Conservation (phyloP, 2,888 invertebrate genomes). For the Meloe dianella region DNA sequence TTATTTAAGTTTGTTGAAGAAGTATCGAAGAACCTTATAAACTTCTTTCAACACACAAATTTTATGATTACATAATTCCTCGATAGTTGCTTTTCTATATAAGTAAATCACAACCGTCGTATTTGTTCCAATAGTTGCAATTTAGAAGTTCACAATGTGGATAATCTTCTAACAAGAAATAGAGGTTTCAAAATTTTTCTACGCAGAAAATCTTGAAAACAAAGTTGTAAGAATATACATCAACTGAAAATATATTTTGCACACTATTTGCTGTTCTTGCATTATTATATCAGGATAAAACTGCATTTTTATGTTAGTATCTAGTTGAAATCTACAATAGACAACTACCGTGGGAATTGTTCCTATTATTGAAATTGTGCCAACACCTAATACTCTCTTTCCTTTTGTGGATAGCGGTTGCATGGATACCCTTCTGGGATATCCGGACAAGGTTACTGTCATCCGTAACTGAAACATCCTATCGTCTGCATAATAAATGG, state of each 20-base stretch:
- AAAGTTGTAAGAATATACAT: constrained; percentile 7
- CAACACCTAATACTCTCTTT: constrained; percentile 16
- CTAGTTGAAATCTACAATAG: constrained; percentile 7
- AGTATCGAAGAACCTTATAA: neutral
- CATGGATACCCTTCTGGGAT: constrained; percentile 15
- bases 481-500: neutral
- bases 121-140: neutral
- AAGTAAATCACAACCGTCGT: too few species aligned
- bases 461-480: constrained; percentile 7
- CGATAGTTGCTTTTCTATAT: too few species aligned
- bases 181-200: neutral
- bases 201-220: neutral
- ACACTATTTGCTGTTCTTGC: constrained; percentile 8
- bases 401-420: constrained; percentile 10
- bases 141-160: neutral
- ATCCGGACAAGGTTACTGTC: constrained; percentile 14
- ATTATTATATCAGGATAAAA: constrained; percentile 9
- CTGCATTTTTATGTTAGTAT: constrained; percentile 3
- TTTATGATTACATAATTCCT: neutral
- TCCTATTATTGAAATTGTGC: constrained; percentile 16
- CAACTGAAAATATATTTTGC: neutral
- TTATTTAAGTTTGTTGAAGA: neutral
- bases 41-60: neutral
- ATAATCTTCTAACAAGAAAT: neutral
- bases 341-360: constrained; percentile 14